A percentile compares a stretch with the other conserved stretches of the same genome.
Conservation (phyloP, 2,113 vertebrate species). For the Chloroceryle aenea region DNA sequence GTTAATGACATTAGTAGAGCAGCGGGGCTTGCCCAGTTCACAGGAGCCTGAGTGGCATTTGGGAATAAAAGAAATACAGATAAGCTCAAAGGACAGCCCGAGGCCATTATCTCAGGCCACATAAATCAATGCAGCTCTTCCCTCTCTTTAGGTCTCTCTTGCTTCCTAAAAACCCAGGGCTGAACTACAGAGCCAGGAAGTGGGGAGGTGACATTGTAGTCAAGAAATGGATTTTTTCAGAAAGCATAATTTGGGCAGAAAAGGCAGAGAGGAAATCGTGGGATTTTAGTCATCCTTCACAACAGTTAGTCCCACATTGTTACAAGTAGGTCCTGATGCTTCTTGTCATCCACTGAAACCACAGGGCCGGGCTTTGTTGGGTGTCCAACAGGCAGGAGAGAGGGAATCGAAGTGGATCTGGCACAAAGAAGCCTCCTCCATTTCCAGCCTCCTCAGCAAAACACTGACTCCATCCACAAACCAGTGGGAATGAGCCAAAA, state of each 20-base stretch:
- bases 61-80: neutral
- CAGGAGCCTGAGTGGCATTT: neutral
- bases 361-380: neutral
- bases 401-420: neutral
- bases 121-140: neutral
- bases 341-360: neutral
- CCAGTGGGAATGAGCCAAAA: neutral
- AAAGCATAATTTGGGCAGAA: neutral
- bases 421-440: neutral
- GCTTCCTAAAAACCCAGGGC: neutral
- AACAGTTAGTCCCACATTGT: accelerated
- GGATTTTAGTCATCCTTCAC: neutral
- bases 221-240: neutral
- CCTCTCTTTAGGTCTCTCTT: neutral
- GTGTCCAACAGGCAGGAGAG: neutral
- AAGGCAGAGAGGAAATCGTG: neutral
- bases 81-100: neutral
- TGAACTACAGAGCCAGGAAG: neutral
- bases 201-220: neutral
- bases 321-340: neutral
- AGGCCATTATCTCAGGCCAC: neutral
- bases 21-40: neutral
- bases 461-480: neutral
- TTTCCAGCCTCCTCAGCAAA: neutral
- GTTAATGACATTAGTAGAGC: neutral